phyloP scores from a whole-genome alignment of 2,797 vertebrate species.

The Apogon talboti region DNA sequence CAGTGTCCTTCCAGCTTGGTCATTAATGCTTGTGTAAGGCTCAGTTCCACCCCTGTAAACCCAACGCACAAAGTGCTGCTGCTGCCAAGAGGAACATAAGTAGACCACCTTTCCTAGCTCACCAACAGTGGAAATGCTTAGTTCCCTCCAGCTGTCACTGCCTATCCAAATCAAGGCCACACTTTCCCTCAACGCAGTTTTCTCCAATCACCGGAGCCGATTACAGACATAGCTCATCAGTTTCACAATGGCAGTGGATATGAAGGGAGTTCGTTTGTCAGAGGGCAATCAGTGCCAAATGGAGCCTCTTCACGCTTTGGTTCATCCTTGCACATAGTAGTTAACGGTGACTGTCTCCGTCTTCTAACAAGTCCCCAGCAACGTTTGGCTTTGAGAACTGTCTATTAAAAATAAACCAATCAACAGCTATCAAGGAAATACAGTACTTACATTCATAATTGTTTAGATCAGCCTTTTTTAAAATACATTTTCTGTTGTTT shows the following conservation, averaged over 20 bases:
- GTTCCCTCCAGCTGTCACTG: constrained; percentile 63
- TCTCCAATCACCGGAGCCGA: constrained; percentile 73
- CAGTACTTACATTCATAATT: no score
- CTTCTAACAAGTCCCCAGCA: constrained; percentile 57
- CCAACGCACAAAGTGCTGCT: constrained; percentile 27
- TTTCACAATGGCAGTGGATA: constrained; percentile 77
- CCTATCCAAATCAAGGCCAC: constrained; percentile 70
- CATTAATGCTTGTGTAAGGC: constrained; percentile 55
- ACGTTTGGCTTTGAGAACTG: constrained; percentile 40
- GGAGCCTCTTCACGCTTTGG: constrained; percentile 74
- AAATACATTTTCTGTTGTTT: no score
- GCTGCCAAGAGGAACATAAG: constrained; percentile 57
- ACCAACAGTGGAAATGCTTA: constrained; percentile 44
- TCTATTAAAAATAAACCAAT: background rate
- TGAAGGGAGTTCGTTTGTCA: constrained; percentile 77
- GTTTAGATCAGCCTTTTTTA: no score
- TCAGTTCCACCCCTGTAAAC: constrained; percentile 44
- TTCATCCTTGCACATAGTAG: constrained; percentile 72
- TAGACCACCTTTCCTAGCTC: constrained; percentile 44
- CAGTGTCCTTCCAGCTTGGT: constrained; percentile 51
- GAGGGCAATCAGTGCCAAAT: constrained; percentile 77
- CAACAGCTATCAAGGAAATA: no score
- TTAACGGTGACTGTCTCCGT: constrained; percentile 66
- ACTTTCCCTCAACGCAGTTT: constrained; percentile 58
- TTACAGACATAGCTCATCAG: constrained; percentile 81